Evolutionary conservation across 1,140 invertebrate genomes (phyloP), one percentile per base, ranked within the genome.

Genomic region (Papilio helenus): DNA sequence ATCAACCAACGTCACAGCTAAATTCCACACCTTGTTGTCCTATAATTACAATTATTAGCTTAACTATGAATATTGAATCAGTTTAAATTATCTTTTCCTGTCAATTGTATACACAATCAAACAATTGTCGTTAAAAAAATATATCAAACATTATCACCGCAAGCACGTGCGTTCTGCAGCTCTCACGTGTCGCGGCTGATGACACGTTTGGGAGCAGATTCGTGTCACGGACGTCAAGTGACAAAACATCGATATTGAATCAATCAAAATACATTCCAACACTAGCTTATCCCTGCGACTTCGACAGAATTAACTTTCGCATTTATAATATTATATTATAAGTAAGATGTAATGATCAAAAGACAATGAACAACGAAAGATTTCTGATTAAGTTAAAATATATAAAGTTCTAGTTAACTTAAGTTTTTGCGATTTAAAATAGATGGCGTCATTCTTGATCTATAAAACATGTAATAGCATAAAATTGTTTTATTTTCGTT

Each of bases 191-290:
- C 68, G 18, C 26, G 26, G 58, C 23, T n/a, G 14, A 34, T 18
- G 26, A 71, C 68, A 39, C 34, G 26, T 71, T 39, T 34, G 3
- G 18, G 14, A 49, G 5, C 68, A 39, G 42, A 46, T 46, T 72
- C 72, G 72, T 39, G 72, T 72, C 72, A 72, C 34, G 72, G 72
- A 42, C 72, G 72, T 23, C 72, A 42, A 42, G 72, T 72, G 39
- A 72, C 39, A 20, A 26, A 20, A 26, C 20, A 12, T 61, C 58
- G 23, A 61, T 61, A 14, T 26, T 61, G 9, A 61, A 61, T 61
- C 58, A 26, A 49, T 49, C 20, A 61, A 61, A 61, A 61, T n/a
- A 2, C 10, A 58, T 55, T 55, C 55, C n/a, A n/a, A 58, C 18
- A 9, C 20, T 39, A 39, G 34, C 34, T 8, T 8, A 39, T 39